Evolutionary conservation across 2,888 invertebrate species (phyloP).

Genomic region (Anthophora plumipes): DNA sequence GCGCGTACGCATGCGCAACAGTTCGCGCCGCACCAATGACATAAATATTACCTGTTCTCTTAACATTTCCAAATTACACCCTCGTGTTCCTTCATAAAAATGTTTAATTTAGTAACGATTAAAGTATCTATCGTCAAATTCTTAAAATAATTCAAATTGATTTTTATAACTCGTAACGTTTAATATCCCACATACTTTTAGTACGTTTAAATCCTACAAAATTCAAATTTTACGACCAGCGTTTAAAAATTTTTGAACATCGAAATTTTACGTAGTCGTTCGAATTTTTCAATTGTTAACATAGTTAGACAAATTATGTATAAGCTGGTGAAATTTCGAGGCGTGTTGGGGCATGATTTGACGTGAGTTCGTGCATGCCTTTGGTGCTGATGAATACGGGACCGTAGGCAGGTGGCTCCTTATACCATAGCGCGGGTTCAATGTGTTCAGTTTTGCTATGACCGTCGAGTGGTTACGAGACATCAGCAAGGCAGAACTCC

Average conservation of each 20-base stretch:
- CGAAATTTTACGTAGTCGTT: background rate
- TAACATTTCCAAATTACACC: background rate
- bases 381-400: conserved; percentile 48
- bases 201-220: background rate
- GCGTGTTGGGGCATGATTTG: conserved; percentile 5
- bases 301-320: background rate
- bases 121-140: background rate
- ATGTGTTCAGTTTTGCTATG: conserved; percentile 82
- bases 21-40: background rate
- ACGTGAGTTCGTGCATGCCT: conserved; percentile 31
- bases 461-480: conserved; percentile 77
- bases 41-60: background rate
- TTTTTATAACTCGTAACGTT: background rate
- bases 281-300: background rate
- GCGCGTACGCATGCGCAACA: conserved; percentile 26
- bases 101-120: background rate
- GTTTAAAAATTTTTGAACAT: background rate
- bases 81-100: background rate
- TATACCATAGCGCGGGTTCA: conserved; percentile 71
- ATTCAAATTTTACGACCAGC: background rate
- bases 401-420: conserved; percentile 65
- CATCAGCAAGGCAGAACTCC: conserved; percentile 35
- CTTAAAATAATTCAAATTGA: background rate
- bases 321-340: background rate
- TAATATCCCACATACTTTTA: background rate